Evolutionary conservation across 2,888 invertebrate genomes (phyloP).

Genomic region (Mesorhabditis sp.): DNA sequence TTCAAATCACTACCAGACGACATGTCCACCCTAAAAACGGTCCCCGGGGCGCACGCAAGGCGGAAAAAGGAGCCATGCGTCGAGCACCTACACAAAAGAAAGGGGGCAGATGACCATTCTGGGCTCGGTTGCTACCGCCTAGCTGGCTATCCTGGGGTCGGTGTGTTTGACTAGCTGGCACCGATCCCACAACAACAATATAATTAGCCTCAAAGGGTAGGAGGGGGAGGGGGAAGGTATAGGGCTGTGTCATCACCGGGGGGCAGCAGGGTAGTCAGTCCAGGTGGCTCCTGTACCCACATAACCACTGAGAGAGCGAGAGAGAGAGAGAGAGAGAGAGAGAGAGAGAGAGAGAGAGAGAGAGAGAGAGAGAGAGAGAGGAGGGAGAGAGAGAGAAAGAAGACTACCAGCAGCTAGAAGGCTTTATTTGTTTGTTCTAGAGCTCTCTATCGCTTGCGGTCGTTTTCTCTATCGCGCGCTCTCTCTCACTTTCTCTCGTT

Average conservation of each 20-base stretch:
- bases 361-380: constrained; percentile 15
- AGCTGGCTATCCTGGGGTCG: too few species aligned
- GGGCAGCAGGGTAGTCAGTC: constrained; percentile 11
- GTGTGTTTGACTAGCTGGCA: too few species aligned
- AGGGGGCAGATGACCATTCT: not conserved
- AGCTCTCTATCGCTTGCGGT: not conserved
- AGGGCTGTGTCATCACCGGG: not conserved
- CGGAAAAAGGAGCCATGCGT: not conserved
- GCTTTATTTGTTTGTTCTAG: constrained; percentile 3
- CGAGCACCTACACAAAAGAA: not conserved
- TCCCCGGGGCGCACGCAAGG: not conserved
- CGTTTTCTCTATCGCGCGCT: not conserved
- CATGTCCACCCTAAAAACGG: too few species aligned
- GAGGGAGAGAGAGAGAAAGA: not conserved
- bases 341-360: constrained; percentile 11
- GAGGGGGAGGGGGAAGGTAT: constrained; percentile 1
- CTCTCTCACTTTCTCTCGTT: too few species aligned
- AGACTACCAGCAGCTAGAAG: not conserved
- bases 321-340: constrained; percentile 12
- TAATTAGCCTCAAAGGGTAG: not conserved
- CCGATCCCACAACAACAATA: too few species aligned
- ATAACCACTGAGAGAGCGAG: too few species aligned
- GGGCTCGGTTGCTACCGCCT: not conserved
- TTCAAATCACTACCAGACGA: too few species aligned
- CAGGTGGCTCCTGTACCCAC: too few species aligned